Percentiles rank a stretch among this genome's conserved stretches.
phyloP scores from a whole-genome alignment of 2,113 vertebrate genomes.

The Notothenia coriiceps region DNA sequence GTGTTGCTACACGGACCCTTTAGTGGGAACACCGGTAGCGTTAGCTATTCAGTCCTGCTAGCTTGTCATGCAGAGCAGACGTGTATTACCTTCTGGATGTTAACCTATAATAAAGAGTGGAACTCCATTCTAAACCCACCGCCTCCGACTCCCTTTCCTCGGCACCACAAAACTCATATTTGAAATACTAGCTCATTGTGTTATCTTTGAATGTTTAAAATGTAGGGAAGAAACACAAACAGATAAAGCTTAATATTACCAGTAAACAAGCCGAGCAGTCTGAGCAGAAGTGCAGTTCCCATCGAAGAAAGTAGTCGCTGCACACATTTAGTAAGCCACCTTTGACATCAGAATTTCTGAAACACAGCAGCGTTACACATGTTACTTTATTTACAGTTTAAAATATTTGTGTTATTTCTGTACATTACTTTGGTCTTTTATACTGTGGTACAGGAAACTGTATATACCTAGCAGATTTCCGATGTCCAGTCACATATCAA shows the following conservation, averaged over 20 bases:
- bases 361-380: constrained; percentile 11
- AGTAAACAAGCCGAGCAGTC: constrained; percentile 20
- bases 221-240: not conserved
- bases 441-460: accelerated
- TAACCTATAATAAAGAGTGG: too few species aligned
- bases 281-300: constrained; percentile 13
- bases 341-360: constrained; percentile 9
- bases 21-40: too few species aligned
- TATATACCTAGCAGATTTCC: not conserved
- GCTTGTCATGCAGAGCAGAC: too few species aligned
- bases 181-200: not conserved
- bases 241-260: constrained; percentile 25
- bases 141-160: too few species aligned
- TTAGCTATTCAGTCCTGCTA: too few species aligned
- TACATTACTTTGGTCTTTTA: not conserved
- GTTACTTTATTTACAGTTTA: not conserved
- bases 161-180: not conserved
- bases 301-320: constrained; percentile 25
- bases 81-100: too few species aligned
- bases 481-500: not conserved
- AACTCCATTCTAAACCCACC: too few species aligned
- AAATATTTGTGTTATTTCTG: not conserved
- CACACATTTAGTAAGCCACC: not conserved
- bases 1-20: too few species aligned
- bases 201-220: not conserved